Conservation (phyloP, 1,140 invertebrate genomes). For the Drosophila watanabei region DNA sequence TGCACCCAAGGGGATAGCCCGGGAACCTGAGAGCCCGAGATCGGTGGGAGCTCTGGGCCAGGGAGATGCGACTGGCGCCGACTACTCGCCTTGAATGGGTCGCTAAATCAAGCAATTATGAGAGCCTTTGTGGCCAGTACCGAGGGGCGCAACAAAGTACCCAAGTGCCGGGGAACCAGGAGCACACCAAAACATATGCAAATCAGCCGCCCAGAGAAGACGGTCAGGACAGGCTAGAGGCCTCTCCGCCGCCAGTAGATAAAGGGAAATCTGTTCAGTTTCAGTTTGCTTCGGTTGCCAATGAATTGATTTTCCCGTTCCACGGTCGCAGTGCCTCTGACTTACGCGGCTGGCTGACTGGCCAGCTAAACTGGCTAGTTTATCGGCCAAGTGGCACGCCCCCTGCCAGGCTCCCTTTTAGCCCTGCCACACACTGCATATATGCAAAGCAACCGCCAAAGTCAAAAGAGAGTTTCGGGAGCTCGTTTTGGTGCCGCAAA, state of each 20-base stretch:
- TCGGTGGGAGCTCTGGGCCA: conserved; percentile 2
- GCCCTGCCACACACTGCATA: conserved; percentile 43
- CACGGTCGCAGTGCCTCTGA: conserved; percentile 38
- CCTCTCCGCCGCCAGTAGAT: neutral
- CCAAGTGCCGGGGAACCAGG: neutral
- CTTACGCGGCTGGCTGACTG: conserved; percentile 63
- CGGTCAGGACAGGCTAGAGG: conserved; percentile 14
- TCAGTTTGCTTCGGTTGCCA: conserved; percentile 50
- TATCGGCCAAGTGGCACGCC: conserved; percentile 69
- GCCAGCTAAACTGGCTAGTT: conserved; percentile 52
- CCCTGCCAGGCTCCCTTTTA: neutral
- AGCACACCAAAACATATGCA: conserved; percentile 70
- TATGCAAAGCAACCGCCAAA: conserved; percentile 80
- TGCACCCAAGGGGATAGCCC: conserved; percentile 51
- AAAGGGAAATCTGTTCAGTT: conserved; percentile 72
- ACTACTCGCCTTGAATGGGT: conserved; percentile 65
- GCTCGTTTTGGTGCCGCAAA: conserved; percentile 83
- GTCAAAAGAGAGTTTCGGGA: conserved; percentile 72
- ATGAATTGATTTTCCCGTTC: conserved; percentile 75
- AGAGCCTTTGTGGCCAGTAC: conserved; percentile 70
- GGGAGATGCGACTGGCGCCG: conserved; percentile 63
- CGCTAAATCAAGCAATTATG: conserved; percentile 84
- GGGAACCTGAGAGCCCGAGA: conserved; percentile 3
- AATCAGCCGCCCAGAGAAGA: conserved; percentile 52
- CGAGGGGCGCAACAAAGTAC: conserved; percentile 2